A percentile compares a stretch with the other conserved stretches of the same genome.
Evolutionary conservation across 2,888 invertebrate species (phyloP).

Genomic region (Papilio gigon): DNA sequence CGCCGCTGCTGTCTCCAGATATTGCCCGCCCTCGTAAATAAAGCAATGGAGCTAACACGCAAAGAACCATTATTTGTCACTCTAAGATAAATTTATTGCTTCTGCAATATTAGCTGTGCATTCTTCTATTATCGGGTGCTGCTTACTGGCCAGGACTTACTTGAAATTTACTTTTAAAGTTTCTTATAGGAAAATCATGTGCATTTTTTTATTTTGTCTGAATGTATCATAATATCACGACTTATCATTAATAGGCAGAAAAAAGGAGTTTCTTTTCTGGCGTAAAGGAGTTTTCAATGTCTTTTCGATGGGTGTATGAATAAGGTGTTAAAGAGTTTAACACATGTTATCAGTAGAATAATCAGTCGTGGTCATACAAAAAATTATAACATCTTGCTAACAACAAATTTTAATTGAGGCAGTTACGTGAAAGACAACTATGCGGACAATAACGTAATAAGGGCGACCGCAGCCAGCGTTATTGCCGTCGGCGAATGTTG

Average conservation of each 20-base stretch:
- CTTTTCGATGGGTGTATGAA: too few species aligned
- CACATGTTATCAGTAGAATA: too few species aligned
- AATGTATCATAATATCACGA: not conserved
- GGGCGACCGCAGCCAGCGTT: conserved; percentile 67
- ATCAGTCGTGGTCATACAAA: too few species aligned
- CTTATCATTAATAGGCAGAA: not conserved
- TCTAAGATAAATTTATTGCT: conserved; percentile 48
- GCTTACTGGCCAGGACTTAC: not conserved
- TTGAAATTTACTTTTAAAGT: too few species aligned
- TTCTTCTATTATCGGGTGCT: not conserved
- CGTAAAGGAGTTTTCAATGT: too few species aligned
- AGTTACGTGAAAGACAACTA: conserved; percentile 36
- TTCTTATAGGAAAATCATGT: too few species aligned
- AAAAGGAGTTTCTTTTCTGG: too few species aligned
- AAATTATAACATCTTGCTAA: not conserved
- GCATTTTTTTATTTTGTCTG: not conserved
- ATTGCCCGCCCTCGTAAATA: conserved; percentile 77
- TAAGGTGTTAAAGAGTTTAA: too few species aligned
- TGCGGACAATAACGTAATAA: conserved; percentile 69
- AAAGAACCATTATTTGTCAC: conserved; percentile 59
- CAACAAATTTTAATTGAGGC: conserved; percentile 11
- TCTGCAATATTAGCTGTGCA: conserved; percentile 11
- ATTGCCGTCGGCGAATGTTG: conserved; percentile 69
- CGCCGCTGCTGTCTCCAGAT: conserved; percentile 74
- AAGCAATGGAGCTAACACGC: conserved; percentile 61